Evolutionary conservation across 1,140 invertebrate genomes (phyloP).

Genomic region (Riptortus pedestris): DNA sequence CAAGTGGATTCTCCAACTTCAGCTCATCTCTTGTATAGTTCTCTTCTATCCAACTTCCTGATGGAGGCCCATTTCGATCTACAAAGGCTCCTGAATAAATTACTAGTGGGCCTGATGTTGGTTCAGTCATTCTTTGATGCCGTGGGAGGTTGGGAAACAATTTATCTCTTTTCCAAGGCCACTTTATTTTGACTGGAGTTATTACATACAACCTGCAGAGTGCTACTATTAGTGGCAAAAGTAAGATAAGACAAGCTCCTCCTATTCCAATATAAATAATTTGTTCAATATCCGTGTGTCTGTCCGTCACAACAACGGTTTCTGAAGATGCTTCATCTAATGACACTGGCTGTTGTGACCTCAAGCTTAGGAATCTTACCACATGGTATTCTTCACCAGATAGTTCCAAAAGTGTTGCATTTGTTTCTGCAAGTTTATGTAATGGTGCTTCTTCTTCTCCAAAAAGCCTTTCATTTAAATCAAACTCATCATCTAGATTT

Average conservation of each 20-base stretch:
- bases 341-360: constrained; percentile 31
- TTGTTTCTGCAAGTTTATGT: constrained; percentile 35
- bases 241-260: constrained; percentile 29
- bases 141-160: constrained; percentile 26
- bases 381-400: constrained; percentile 37
- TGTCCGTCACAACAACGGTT: constrained; percentile 26
- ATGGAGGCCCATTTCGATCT: constrained; percentile 30
- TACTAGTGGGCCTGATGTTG: constrained; percentile 30
- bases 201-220: constrained; percentile 30
- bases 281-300: constrained; percentile 33
- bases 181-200: constrained; percentile 25
- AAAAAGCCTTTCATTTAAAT: constrained; percentile 30
- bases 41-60: constrained; percentile 33
- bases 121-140: constrained; percentile 28
- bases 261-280: constrained; percentile 33
- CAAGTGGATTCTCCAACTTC: constrained; percentile 26
- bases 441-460: constrained; percentile 33
- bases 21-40: constrained; percentile 25
- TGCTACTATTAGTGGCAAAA: constrained; percentile 31
- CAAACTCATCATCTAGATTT: constrained; percentile 31
- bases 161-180: constrained; percentile 33
- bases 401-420: constrained; percentile 36
- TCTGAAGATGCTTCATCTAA: constrained; percentile 28
- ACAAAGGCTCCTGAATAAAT: constrained; percentile 35
- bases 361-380: constrained; percentile 31